A percentile compares a stretch with the other conserved stretches of the same genome.
Evolutionary conservation across 2,888 invertebrate genomes (phyloP).

Genomic region (Baronia brevicornis): DNA sequence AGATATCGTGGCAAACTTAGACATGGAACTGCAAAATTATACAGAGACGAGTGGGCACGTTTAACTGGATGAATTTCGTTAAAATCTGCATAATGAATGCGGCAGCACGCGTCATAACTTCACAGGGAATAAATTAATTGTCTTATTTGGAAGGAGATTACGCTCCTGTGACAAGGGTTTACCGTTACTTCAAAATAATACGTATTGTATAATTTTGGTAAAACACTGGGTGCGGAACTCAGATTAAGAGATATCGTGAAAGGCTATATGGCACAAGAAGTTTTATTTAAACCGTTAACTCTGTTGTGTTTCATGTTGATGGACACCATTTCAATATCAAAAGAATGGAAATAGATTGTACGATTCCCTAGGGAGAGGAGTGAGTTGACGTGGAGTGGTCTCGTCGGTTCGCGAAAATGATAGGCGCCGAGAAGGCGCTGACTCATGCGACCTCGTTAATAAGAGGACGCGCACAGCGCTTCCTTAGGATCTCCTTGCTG

Average conservation of each 20-base stretch:
- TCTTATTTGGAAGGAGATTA: conserved; percentile 31
- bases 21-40: conserved; percentile 19
- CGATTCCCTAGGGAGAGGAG: conserved; percentile 28
- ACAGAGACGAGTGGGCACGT: conserved; percentile 18
- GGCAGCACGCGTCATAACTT: conserved; percentile 57
- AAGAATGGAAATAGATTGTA: conserved; percentile 44
- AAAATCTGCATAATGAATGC: conserved; percentile 60
- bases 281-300: conserved; percentile 12
- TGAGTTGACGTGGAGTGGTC: conserved; percentile 33
- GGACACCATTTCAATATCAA: conserved; percentile 18
- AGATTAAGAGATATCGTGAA: background rate
- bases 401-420: conserved; percentile 30
- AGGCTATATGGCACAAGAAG: conserved; percentile 4
- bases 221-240: background rate
- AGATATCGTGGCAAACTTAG: conserved; percentile 7
- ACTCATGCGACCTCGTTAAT: conserved; percentile 58
- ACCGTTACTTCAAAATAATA: conserved; percentile 6
- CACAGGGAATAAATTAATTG: conserved; percentile 57
- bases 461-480: conserved; percentile 29
- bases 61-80: conserved; percentile 23
- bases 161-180: conserved; percentile 7
- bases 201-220: conserved; percentile 3
- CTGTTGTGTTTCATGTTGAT: conserved; percentile 11
- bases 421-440: conserved; percentile 60
- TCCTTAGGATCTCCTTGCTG: conserved; percentile 25